Conservation (phyloP, 2,888 invertebrate genomes). For the Watsonalla cultraria region DNA sequence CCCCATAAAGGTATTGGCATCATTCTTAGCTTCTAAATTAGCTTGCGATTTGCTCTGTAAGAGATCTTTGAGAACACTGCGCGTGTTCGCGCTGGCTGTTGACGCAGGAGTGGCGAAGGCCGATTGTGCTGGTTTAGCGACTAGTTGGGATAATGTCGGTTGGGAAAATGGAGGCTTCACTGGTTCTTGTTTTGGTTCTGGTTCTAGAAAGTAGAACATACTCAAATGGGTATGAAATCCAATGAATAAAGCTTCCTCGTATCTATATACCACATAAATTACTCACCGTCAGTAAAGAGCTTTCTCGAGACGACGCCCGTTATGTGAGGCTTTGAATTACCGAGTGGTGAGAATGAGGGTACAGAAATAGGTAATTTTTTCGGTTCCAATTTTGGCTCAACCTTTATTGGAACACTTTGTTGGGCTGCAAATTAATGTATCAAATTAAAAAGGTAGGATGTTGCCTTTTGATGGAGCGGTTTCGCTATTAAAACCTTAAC, state of each 20-base stretch:
- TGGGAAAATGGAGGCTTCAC: constrained; percentile 16
- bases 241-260: too few species aligned
- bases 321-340: constrained; percentile 32
- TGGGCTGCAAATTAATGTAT: constrained; percentile 9
- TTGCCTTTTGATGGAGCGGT: neutral
- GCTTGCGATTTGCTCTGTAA: constrained; percentile 44
- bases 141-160: constrained; percentile 3
- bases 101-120: constrained; percentile 9
- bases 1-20: constrained; percentile 58
- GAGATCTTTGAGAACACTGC: constrained; percentile 51
- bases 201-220: constrained; percentile 6
- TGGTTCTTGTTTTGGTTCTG: constrained; percentile 39
- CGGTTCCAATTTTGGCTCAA: constrained; percentile 32
- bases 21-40: constrained; percentile 27
- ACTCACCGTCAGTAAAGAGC: constrained; percentile 61
- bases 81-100: constrained; percentile 29
- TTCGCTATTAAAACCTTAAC: constrained; percentile 1
- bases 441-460: neutral
- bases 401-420: constrained; percentile 19
- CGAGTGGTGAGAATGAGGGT: constrained; percentile 38
- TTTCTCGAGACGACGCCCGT: constrained; percentile 44
- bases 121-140: constrained; percentile 11
- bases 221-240: neutral
- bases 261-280: neutral
- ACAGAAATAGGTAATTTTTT: constrained; percentile 26